These are phyloP conservation scores for Lipophrys pholis DNA, from an alignment of 2,113 vertebrate species.

Conservation along the genomic window DNA sequence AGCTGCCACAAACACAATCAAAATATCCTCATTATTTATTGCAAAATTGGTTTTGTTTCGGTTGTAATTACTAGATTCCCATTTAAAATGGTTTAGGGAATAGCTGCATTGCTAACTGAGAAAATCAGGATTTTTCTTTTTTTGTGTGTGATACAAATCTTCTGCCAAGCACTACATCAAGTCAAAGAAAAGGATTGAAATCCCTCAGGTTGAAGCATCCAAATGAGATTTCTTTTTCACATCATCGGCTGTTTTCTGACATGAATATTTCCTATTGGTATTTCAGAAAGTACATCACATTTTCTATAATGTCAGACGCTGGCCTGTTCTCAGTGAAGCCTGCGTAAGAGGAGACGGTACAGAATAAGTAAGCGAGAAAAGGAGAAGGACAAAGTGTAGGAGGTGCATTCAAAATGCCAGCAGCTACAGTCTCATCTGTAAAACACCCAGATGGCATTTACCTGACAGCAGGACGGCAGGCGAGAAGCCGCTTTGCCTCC, in stretches of 20 bases:
- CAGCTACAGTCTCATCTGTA: constrained; percentile 67
- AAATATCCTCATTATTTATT: not conserved
- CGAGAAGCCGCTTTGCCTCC: constrained; percentile 23
- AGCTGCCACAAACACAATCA: not conserved
- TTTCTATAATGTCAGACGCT: constrained; percentile 30
- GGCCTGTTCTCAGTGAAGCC: constrained; percentile 1
- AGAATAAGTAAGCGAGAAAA: constrained; percentile 36
- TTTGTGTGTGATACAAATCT: not conserved
- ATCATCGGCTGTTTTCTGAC: not conserved
- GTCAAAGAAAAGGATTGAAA: not conserved
- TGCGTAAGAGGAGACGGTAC: constrained; percentile 8
- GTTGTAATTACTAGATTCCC: too few species aligned
- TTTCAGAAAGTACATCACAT: constrained; percentile 15
- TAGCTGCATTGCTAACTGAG: too few species aligned
- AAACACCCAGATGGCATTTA: constrained; percentile 74
- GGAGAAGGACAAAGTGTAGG: constrained; percentile 48
- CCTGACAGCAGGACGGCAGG: constrained; percentile 64
- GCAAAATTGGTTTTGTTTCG: not conserved
- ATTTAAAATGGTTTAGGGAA: too few species aligned
- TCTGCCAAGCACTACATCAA: too few species aligned
- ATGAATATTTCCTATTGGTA: constrained; percentile 3
- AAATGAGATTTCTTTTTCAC: not conserved
- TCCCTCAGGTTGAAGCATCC: not conserved
- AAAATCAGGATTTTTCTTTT: too few species aligned
- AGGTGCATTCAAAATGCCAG: constrained; percentile 68